phyloP scores from a whole-genome alignment of 2,113 vertebrate genomes.

The Microcebus griseorufus region DNA sequence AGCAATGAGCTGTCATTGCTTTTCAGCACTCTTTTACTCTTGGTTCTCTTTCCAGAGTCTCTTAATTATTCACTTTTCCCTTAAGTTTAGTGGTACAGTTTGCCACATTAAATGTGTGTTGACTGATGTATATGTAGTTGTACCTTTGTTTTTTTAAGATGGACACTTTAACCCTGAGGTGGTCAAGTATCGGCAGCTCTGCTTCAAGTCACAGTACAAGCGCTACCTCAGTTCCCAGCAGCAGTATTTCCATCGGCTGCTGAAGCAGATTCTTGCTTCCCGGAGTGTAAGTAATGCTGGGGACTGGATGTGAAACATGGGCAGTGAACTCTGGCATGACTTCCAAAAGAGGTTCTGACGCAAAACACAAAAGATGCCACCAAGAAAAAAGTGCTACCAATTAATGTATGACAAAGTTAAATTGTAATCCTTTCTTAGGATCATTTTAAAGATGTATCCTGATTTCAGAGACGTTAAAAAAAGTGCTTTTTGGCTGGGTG shows the following conservation, averaged over 20 bases:
- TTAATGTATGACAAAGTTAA: neutral
- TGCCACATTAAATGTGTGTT: neutral
- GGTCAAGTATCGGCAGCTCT: conserved; percentile 96
- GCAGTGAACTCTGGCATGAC: neutral
- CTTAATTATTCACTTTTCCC: neutral
- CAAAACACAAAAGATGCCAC: neutral
- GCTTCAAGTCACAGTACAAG: conserved; percentile 95
- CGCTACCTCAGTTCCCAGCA: conserved; percentile 93
- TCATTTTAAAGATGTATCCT: neutral
- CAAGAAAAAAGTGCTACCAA: neutral
- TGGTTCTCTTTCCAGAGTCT: neutral
- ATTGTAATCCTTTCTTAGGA: neutral
- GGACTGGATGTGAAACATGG: accelerated
- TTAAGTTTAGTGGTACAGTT: neutral
- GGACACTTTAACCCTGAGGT: conserved; percentile 98
- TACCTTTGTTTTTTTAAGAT: conserved; percentile 83
- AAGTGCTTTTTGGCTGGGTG: too few species aligned
- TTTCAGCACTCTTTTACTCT: neutral
- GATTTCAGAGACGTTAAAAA: neutral
- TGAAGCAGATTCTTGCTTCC: conserved; percentile 96
- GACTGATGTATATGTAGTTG: neutral
- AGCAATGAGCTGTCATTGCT: neutral
- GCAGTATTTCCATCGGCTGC: conserved; percentile 95
- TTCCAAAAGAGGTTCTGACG: neutral
- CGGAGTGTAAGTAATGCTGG: conserved; percentile 88